Conservation (phyloP, 2,888 invertebrate species). For the Scrobipalpa costella region DNA sequence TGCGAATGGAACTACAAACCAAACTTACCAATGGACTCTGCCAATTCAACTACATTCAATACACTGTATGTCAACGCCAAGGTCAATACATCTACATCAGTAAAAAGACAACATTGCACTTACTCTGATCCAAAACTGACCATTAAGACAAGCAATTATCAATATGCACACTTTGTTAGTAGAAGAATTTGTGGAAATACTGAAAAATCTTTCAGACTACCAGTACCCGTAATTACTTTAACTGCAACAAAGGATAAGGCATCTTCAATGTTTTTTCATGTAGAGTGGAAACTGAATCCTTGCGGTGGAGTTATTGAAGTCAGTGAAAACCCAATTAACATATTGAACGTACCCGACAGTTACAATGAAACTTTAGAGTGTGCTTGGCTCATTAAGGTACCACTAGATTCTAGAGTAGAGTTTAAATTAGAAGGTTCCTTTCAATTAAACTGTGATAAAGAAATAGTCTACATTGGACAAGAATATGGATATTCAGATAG, state of each 20-base stretch:
- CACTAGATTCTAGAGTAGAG: conserved; percentile 59
- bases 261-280: conserved; percentile 63
- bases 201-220: conserved; percentile 52
- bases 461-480: conserved; percentile 77
- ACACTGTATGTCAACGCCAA: conserved; percentile 52
- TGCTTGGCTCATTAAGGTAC: conserved; percentile 83
- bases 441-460: conserved; percentile 51
- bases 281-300: conserved; percentile 81
- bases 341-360: conserved; percentile 65
- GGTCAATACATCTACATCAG: conserved; percentile 49
- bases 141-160: conserved; percentile 48
- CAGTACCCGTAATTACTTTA: conserved; percentile 49
- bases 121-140: conserved; percentile 51
- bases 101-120: conserved; percentile 44
- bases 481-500: conserved; percentile 72
- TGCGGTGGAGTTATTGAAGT: conserved; percentile 85
- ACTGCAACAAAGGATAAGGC: conserved; percentile 48
- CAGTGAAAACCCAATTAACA: conserved; percentile 47
- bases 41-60: conserved; percentile 40
- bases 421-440: conserved; percentile 59
- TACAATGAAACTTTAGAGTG: conserved; percentile 82
- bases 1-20: conserved; percentile 58
- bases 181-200: conserved; percentile 52
- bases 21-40: background rate
- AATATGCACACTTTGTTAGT: conserved; percentile 35